Conservation (phyloP, 2,797 vertebrate species). For the Scyliorhinus canicula region DNA sequence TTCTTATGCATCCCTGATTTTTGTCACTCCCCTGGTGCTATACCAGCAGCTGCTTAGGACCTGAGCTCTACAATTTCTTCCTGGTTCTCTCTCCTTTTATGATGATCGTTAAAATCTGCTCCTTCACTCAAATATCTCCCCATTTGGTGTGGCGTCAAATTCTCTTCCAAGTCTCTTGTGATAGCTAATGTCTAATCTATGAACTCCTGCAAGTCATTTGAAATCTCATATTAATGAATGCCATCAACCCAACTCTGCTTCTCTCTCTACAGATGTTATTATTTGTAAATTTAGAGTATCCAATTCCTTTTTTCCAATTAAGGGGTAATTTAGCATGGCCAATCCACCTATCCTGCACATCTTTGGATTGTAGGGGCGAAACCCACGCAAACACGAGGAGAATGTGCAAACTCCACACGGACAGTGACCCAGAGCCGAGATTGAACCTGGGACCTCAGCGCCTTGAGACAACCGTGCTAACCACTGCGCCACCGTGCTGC, state of each 20-base stretch:
- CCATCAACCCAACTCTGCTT: neutral
- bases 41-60: neutral
- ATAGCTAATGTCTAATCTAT: neutral
- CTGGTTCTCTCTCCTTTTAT: neutral
- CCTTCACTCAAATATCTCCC: neutral
- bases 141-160: neutral
- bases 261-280: too few species aligned
- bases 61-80: neutral
- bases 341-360: too few species aligned
- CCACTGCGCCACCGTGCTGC: too few species aligned
- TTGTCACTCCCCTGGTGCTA: neutral
- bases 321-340: too few species aligned
- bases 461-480: too few species aligned
- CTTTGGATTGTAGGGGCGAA: too few species aligned
- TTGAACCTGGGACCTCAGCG: too few species aligned
- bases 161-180: neutral
- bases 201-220: neutral
- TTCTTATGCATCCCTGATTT: neutral
- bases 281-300: too few species aligned
- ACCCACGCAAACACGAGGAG: too few species aligned
- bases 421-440: too few species aligned
- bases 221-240: neutral
- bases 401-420: too few species aligned
- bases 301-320: too few species aligned
- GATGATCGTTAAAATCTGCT: neutral